Conservation (phyloP, 2,113 vertebrate species). For the Lipophrys pholis region DNA sequence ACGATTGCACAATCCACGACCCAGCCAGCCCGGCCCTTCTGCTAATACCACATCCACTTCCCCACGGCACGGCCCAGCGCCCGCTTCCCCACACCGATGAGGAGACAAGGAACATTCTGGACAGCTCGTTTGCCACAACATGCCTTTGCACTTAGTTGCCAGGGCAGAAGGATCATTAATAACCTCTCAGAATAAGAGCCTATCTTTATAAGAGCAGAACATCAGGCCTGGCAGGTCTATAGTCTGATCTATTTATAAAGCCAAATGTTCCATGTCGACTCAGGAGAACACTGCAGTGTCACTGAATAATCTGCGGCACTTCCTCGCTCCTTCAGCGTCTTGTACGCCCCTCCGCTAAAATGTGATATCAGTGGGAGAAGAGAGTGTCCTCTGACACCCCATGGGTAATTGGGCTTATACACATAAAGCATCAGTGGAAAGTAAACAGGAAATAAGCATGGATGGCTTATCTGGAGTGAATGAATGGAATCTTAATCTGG, state of each 20-base stretch:
- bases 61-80: slow-evolving; percentile 44
- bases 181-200: slow-evolving; percentile 81
- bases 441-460: slow-evolving; percentile 78
- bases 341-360: slow-evolving; percentile 17
- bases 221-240: slow-evolving; percentile 75
- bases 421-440: slow-evolving; percentile 55
- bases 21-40: slow-evolving; percentile 65
- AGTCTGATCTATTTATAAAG: slow-evolving; percentile 82
- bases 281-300: slow-evolving; percentile 69
- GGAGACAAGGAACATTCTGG: slow-evolving; percentile 74
- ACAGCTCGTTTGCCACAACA: slow-evolving; percentile 73
- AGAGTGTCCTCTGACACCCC: slow-evolving; percentile 50
- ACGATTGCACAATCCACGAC: slow-evolving; percentile 82
- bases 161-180: slow-evolving; percentile 82
- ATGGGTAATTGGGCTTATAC: slow-evolving; percentile 62
- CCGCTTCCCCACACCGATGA: slow-evolving; percentile 61
- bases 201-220: slow-evolving; percentile 80
- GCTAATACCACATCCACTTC: slow-evolving; percentile 72
- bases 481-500: slow-evolving; percentile 62
- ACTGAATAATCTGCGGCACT: slow-evolving; percentile 68
- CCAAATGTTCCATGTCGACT: slow-evolving; percentile 80
- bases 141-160: slow-evolving; percentile 79
- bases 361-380: slow-evolving; percentile 42
- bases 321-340: slow-evolving; percentile 35
- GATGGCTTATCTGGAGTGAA: slow-evolving; percentile 69